phyloP scores from a whole-genome alignment of 2,113 vertebrate species.

The Notothenia coriiceps region DNA sequence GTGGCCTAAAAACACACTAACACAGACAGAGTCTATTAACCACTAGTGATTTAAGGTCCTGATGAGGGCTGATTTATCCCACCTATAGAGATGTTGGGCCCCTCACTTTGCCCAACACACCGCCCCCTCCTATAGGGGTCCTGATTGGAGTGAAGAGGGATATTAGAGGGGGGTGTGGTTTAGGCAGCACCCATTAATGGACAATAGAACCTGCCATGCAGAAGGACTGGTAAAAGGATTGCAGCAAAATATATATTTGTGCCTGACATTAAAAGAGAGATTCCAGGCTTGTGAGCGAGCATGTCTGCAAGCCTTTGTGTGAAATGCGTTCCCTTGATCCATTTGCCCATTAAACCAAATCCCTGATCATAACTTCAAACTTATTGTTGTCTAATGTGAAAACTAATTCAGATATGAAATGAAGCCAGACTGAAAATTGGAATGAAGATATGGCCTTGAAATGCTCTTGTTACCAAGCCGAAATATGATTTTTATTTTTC shows the following conservation, averaged over 20 bases:
- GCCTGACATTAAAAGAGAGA: conserved; percentile 12
- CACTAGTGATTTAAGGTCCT: conserved; percentile 61
- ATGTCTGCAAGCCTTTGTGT: conserved; percentile 8
- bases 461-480: conserved; percentile 10
- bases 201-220: conserved; percentile 25
- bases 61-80: conserved; percentile 67
- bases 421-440: conserved; percentile 4
- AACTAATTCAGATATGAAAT: conserved; percentile 34
- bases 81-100: conserved; percentile 49
- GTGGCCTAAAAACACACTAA: conserved; percentile 37
- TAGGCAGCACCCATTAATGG: conserved; percentile 29
- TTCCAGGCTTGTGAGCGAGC: not conserved
- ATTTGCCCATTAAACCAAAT: conserved; percentile 27
- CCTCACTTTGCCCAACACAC: conserved; percentile 41
- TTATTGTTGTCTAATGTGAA: conserved; percentile 30
- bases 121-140: conserved; percentile 29
- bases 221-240: conserved; percentile 18
- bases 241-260: conserved; percentile 15
- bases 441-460: not conserved
- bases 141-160: conserved; percentile 31
- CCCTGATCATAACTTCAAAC: conserved; percentile 34
- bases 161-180: conserved; percentile 7
- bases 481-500: conserved; percentile 47
- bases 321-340: conserved; percentile 19
- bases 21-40: conserved; percentile 53